phyloP scores from a whole-genome alignment of 2,888 invertebrate species.

The Linnaemya tessellans region DNA sequence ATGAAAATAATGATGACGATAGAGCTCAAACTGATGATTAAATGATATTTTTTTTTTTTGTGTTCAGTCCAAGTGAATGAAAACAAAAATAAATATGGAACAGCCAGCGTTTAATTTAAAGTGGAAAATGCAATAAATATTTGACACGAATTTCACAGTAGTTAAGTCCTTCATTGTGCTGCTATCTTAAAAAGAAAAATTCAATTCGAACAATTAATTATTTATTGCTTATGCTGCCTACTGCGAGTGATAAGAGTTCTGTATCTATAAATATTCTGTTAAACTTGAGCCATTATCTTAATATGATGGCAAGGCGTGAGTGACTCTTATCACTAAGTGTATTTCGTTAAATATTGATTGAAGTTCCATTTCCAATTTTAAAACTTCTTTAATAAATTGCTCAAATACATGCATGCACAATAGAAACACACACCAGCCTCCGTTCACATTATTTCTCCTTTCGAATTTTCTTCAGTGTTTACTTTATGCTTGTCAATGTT shows the following conservation, averaged over 20 bases:
- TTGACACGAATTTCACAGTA: conserved; percentile 35
- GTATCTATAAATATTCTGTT: neutral
- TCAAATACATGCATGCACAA: neutral
- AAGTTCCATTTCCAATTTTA: neutral
- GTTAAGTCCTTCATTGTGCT: neutral
- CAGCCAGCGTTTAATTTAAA: conserved; percentile 48
- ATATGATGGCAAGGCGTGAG: conserved; percentile 46
- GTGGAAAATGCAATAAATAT: conserved; percentile 56
- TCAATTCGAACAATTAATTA: conserved; percentile 60
- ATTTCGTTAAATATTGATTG: conserved; percentile 28
- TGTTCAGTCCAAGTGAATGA: neutral
- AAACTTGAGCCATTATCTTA: conserved; percentile 28
- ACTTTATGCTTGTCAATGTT: conserved; percentile 19
- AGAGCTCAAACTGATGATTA: conserved; percentile 61
- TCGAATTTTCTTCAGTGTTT: conserved; percentile 21
- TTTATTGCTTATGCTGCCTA: conserved; percentile 1
- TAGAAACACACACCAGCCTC: neutral
- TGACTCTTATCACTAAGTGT: conserved; percentile 44
- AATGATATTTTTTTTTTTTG: conserved; percentile 47
- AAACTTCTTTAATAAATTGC: conserved; percentile 1
- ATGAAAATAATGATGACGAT: conserved; percentile 60
- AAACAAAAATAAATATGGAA: conserved; percentile 4
- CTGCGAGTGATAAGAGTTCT: conserved; percentile 37
- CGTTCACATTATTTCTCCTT: neutral
- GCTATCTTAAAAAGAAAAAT: conserved; percentile 18